Base-by-base conservation (phyloP, 2,113 vertebrate genomes). In the Vidua macroura region DNA sequence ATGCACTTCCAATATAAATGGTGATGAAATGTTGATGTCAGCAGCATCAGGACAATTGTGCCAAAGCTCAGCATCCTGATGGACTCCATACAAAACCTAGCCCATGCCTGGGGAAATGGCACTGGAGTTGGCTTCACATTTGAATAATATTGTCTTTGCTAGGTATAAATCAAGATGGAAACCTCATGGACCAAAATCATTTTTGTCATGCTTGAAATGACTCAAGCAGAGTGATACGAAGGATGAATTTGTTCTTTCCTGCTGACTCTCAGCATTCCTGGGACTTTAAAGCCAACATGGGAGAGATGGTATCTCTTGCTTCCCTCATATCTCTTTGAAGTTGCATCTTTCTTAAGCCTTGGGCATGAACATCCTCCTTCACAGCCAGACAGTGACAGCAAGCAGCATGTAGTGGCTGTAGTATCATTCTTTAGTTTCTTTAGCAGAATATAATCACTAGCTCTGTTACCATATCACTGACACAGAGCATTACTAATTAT, bases 401-500 rank as follows among this genome's bases (percentile, higher is more conserved):
- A 81, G 59, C 95, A 81, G 60, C 69, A 22, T 78, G 75, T n/a
- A 87, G 51, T 69, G 67, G 59, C 91, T 94, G 82, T 53, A 59
- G 51, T 14, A 43, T 77, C 67, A 80, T 83, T 83, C 92, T 88
- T 86, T 55, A 60, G 49, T 52, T 89, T 91, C 74, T 90, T 81
- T 60, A 90, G 81, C 81, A 77, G 62, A 35, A 17, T 83, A 27
- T 76, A 95, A 96, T 97, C 93, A 95, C 90, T 83, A 87, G 56
- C 63, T 94, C 59, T 80, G 85, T 94, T 93, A 88, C 72, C 41
- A 9, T 93, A 95, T 85, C 83, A 88, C 83, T 96, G 97, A 93
- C 64, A 89, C 79, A 83, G 59, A 84, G 79, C 30, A 24, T 92
- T 96, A 88, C 93, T 97, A 94, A 97, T 97, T 96, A 96, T 79